These are phyloP conservation scores for Eunapius fragilis DNA, from an alignment of 37 sponge, comb jelly and placozoan genomes.

Conservation along the genomic window DNA sequence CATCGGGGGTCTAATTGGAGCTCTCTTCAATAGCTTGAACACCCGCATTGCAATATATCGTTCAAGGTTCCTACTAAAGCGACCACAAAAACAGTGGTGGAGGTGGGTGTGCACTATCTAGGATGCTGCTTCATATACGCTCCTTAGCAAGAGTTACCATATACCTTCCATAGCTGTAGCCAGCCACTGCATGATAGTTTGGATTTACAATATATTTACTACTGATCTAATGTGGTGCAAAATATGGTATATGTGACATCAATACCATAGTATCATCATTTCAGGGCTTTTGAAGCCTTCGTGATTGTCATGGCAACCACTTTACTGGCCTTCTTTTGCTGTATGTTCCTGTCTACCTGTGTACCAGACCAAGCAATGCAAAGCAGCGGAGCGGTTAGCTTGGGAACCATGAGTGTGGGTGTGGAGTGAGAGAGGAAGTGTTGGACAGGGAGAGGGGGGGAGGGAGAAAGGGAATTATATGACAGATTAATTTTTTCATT, in stretches of 20 bases:
- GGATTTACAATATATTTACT: too few relatives aligned
- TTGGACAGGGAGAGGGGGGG: too few relatives aligned
- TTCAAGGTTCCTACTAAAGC: slow-evolving; percentile 67
- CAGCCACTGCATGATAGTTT: too few relatives aligned
- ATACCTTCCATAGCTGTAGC: too few relatives aligned
- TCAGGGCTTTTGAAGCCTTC: slow-evolving; percentile 70
- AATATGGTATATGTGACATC: too few relatives aligned
- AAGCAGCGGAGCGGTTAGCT: neutral
- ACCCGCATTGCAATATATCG: slow-evolving; percentile 80
- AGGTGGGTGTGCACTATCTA: slow-evolving; percentile 7
- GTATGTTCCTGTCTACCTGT: slow-evolving; percentile 70
- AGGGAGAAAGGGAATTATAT: too few relatives aligned
- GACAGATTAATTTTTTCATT: neutral
- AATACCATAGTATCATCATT: neutral
- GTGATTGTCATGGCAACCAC: slow-evolving; percentile 76
- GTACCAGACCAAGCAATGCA: neutral
- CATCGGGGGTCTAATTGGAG: slow-evolving; percentile 92
- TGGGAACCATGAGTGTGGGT: too few relatives aligned
- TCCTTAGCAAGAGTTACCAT: too few relatives aligned
- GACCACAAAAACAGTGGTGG: slow-evolving; percentile 13
- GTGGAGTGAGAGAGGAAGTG: too few relatives aligned
- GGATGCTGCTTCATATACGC: neutral
- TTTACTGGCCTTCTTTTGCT: slow-evolving; percentile 38
- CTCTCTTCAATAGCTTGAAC: slow-evolving; percentile 91
- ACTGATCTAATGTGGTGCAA: too few relatives aligned